Base-by-base conservation (phyloP, 2,888 invertebrate species). In the Odontocerum albicorne region DNA sequence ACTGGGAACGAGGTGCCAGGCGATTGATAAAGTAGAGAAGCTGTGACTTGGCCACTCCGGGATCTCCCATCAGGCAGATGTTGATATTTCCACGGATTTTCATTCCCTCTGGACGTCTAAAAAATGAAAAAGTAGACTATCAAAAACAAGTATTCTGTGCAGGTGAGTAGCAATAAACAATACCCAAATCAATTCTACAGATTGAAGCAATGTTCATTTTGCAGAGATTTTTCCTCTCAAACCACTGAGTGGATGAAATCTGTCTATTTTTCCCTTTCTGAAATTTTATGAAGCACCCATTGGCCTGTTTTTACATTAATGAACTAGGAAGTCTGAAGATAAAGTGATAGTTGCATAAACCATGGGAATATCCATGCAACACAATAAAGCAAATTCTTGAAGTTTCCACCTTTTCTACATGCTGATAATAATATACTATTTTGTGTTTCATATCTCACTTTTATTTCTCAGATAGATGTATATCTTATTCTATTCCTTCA, bases 61-160 rank as follows among this genome's bases (percentile, higher is more conserved):
- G 99, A 80, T 99, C 99, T 35, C 99, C 99, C 98, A 99, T 99
- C 65, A 99, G 76, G 67, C 98, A 96, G 62, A 99, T 92, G 73
- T 99, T 99, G 63, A 99, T 96, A 68, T 88, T 92, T 56, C 92
- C 91, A 71, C 99, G 87, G 67, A 99, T 99, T 78, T 96, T 97
- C 91, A 98, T 96, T 58, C 97, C 98, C 63, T 92, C 90, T 0
- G 95, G 94, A 42, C 87, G 80, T 54, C 81, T 81, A 56, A 2
- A 22, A 42, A 22, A 32, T 12, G 20, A 32, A 49, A 12, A 33
- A 50, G 15, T 21, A 43, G 20, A 22, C 20, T 20, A 33, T 13
- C 27, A 27, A 7, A 27, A 27, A 27, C 6, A 8, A 8, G 27
- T 10, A 27, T 27, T 7, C n/a, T n/a, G n/a, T n/a, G n/a, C n/a